Conservation (phyloP, 2,888 invertebrate genomes). For the Erebia ligea region DNA sequence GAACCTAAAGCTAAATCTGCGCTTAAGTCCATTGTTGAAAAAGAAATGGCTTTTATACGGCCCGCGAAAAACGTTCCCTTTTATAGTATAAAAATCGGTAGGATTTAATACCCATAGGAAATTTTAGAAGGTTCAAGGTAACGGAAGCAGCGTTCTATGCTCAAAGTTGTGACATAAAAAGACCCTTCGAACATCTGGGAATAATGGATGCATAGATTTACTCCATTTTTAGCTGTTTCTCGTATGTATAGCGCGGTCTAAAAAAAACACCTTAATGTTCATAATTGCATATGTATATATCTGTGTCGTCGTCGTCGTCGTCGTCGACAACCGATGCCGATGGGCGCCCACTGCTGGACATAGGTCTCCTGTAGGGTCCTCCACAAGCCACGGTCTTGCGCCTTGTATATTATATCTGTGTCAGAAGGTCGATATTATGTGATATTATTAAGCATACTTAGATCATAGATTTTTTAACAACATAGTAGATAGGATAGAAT, state of each 20-base stretch:
- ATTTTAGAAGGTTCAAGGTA: slow-evolving; percentile 18
- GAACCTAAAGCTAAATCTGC: not conserved
- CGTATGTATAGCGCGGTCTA: not conserved
- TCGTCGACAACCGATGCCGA: too few relatives aligned
- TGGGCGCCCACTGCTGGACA: too few relatives aligned
- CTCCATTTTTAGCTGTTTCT: slow-evolving; percentile 33
- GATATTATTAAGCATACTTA: too few relatives aligned
- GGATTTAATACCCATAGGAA: slow-evolving; percentile 8
- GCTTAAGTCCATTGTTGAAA: not conserved
- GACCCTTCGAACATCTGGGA: slow-evolving; percentile 36
- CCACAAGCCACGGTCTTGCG: too few relatives aligned
- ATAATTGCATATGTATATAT: too few relatives aligned
- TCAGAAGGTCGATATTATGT: not conserved
- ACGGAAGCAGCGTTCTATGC: not conserved
- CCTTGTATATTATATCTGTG: too few relatives aligned
- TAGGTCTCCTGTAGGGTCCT: too few relatives aligned
- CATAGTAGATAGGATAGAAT: too few relatives aligned
- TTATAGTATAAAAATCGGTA: slow-evolving; percentile 1
- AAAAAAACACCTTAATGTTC: too few relatives aligned
- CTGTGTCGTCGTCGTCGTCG: too few relatives aligned
- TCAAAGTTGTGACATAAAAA: slow-evolving; percentile 24
- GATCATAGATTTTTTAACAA: too few relatives aligned
- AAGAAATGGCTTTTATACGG: slow-evolving; percentile 5
- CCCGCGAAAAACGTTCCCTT: not conserved
- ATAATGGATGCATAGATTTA: slow-evolving; percentile 32